Evolutionary conservation across 2,797 vertebrate genomes (phyloP), one percentile per base, ranked within the genome.

Genomic region (Phaenicophaeus curvirostris): DNA sequence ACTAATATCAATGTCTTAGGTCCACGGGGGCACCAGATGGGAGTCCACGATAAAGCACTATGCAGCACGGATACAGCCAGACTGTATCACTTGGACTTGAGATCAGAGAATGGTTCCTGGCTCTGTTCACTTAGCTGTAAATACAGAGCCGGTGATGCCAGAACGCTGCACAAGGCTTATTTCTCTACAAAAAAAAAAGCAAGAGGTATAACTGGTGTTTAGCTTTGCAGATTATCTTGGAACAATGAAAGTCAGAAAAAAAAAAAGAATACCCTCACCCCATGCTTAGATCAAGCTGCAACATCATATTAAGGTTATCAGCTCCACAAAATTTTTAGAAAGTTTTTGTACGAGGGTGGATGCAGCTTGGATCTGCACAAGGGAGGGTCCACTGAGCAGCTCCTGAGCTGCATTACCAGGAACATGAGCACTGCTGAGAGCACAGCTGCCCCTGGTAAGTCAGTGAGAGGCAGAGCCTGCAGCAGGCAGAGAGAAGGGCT

Each of bases 131-230:
- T 73, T 33, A 24, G 44, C 18, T 68, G 68, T 63, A 85, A 89
- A 35, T 62, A 57, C 74, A 91, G 67, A 89, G 55, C 72, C 10
- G 8, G 44, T 55, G 57, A 69, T 82, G 41, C 67, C 81, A 92
- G 55, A 59, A 90, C 78, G 75, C 78, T 74, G 48, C 75, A 71
- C 57, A 39, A 87, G 68, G 85, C 75, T 92, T 73, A 77, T 61
- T 90, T 91, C 37, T 89, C 57, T 57, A 31, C 51, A 82, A 87
- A 89, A 42, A 74, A 94, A 82, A 51, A 82, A 87, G 39, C 51
- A 41, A 80, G 67, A 85, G 20, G 57, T 37, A 61, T 31, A 85
- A 69, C 7, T 0, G 0, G 7, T 21, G 23, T 72, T 77, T 44
- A 67, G 85, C 31, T 80, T 93, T 77, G 57, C 50, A 78, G 85